Percentiles rank a stretch among this genome's conserved stretches.
Evolutionary conservation across 2,888 invertebrate species (phyloP).

Genomic region (Papilio demoleus): DNA sequence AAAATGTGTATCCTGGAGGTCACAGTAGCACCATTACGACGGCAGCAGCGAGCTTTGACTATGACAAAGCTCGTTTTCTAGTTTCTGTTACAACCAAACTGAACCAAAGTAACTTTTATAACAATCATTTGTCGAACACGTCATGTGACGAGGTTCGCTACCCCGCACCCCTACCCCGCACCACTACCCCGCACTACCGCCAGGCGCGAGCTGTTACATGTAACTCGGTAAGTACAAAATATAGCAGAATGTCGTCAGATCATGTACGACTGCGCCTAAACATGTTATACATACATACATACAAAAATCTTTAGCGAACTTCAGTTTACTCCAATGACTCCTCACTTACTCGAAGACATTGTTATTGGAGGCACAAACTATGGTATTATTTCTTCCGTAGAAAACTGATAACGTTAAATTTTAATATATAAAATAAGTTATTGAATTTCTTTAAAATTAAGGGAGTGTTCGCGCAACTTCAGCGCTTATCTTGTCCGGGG

Average conservation of each 20-base stretch:
- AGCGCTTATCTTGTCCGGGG: neutral
- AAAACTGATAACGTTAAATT: too few relatives aligned
- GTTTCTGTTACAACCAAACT: constrained; percentile 2
- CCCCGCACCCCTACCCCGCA: too few relatives aligned
- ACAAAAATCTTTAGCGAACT: too few relatives aligned
- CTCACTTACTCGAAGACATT: neutral
- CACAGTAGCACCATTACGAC: neutral
- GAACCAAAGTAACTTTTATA: neutral
- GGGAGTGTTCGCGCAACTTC: neutral
- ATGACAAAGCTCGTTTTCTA: neutral
- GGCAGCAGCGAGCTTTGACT: neutral
- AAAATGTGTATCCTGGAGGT: neutral
- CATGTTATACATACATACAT: neutral
- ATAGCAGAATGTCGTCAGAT: neutral
- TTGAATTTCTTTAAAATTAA: neutral
- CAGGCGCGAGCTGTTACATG: neutral
- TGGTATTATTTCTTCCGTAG: too few relatives aligned
- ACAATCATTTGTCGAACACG: neutral
- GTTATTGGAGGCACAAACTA: too few relatives aligned
- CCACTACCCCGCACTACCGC: too few relatives aligned
- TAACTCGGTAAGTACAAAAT: neutral
- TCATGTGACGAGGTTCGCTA: neutral
- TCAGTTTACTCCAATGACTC: too few relatives aligned
- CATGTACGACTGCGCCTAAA: neutral
- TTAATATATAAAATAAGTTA: too few relatives aligned